Conservation (phyloP, 2,888 invertebrate species). For the Brachypalpus laphriformis region DNA sequence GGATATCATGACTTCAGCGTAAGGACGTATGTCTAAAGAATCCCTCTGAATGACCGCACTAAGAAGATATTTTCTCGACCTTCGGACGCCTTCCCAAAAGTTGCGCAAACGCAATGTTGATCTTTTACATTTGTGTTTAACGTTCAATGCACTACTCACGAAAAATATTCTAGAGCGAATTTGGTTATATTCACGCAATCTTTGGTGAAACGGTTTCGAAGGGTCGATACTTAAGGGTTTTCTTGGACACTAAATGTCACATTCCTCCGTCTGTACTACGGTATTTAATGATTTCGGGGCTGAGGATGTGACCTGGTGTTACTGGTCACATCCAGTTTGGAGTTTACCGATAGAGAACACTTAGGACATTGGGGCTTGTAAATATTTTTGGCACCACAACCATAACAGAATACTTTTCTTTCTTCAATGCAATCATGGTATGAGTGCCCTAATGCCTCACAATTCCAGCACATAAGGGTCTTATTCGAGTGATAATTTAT, state of each 20-base stretch:
- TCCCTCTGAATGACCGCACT: background rate
- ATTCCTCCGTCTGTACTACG: too few relatives aligned
- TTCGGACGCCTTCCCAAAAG: conserved; percentile 17
- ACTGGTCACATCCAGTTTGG: conserved; percentile 5
- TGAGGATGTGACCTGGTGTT: background rate
- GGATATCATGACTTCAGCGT: background rate
- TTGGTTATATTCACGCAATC: conserved; percentile 5
- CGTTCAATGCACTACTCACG: too few relatives aligned
- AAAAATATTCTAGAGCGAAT: background rate
- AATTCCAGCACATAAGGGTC: background rate
- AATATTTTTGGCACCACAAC: conserved; percentile 8
- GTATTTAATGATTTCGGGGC: background rate
- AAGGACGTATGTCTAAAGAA: conserved; percentile 31
- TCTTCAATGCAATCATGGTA: background rate
- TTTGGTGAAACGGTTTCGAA: too few relatives aligned
- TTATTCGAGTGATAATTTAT: background rate
- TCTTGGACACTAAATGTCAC: background rate
- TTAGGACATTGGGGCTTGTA: conserved; percentile 31
- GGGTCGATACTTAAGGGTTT: background rate
- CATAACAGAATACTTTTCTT: conserved; percentile 16
- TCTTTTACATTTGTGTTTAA: background rate
- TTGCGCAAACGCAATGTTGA: background rate
- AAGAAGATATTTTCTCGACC: background rate
- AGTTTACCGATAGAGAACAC: conserved; percentile 21
- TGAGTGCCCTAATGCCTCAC: background rate